Conservation (phyloP, 2,888 invertebrate genomes). For the Scelioninae gen. 1 region DNA sequence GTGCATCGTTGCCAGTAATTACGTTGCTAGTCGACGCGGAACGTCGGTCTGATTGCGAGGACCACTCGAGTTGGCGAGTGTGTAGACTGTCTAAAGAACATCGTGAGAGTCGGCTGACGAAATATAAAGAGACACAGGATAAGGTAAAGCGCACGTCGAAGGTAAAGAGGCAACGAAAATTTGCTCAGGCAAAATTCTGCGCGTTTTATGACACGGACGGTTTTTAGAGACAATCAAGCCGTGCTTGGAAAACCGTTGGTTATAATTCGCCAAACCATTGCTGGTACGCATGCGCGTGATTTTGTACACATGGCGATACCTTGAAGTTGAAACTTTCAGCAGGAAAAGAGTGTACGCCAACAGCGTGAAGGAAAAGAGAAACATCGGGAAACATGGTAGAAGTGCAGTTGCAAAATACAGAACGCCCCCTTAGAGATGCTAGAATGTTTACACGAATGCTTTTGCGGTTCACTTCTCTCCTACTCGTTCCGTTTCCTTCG, state of each 20-base stretch:
- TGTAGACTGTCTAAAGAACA: slow-evolving; percentile 60
- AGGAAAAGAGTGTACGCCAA: slow-evolving; percentile 37
- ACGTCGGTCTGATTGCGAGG: slow-evolving; percentile 55
- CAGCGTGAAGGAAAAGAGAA: slow-evolving; percentile 45
- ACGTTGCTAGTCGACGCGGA: slow-evolving; percentile 51
- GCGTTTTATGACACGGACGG: slow-evolving; percentile 69
- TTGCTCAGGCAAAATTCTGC: slow-evolving; percentile 60
- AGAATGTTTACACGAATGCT: slow-evolving; percentile 74
- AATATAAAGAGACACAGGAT: slow-evolving; percentile 53
- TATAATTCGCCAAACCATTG: slow-evolving; percentile 62
- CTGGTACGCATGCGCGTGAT: slow-evolving; percentile 44
- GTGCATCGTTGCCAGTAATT: slow-evolving; percentile 50
- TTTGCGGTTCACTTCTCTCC: slow-evolving; percentile 70
- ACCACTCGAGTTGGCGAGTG: slow-evolving; percentile 46
- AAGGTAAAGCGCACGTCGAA: slow-evolving; percentile 52
- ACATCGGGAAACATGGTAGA: slow-evolving; percentile 61
- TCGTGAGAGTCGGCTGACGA: slow-evolving; percentile 64
- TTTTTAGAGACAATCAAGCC: slow-evolving; percentile 73
- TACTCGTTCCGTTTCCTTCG: slow-evolving; percentile 44
- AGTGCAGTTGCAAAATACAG: slow-evolving; percentile 62
- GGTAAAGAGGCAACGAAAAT: slow-evolving; percentile 65
- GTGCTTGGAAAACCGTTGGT: slow-evolving; percentile 57
- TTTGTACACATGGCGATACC: slow-evolving; percentile 53
- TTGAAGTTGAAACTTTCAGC: slow-evolving; percentile 42
- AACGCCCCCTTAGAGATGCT: slow-evolving; percentile 65